A percentile compares a stretch with the other conserved stretches of the same genome.
These are phyloP conservation scores for Carposina sasakii DNA, from an alignment of 1,140 invertebrate genomes.

Conservation along the genomic window DNA sequence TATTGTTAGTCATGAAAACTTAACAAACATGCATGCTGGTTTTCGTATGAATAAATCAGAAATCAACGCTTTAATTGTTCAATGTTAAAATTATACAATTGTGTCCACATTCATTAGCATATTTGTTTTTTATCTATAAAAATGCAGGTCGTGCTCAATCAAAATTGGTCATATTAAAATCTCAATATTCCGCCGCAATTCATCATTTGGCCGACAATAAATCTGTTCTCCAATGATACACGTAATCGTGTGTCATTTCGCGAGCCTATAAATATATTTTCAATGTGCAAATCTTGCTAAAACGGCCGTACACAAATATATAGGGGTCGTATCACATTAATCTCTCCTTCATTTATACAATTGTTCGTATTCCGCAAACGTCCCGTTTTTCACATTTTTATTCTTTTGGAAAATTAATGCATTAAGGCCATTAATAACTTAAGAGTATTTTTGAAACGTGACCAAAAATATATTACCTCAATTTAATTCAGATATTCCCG, in stretches of 20 bases:
- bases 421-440: neutral
- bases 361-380: constrained; percentile 23
- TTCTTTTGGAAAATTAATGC: neutral
- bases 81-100: too few species aligned
- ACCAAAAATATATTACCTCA: too few species aligned
- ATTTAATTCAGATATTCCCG: neutral
- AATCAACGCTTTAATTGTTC: too few species aligned
- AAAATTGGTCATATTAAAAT: too few species aligned
- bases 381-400: constrained; percentile 13
- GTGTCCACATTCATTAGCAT: too few species aligned
- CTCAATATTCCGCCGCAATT: constrained; percentile 21
- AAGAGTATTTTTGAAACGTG: neutral
- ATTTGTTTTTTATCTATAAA: too few species aligned
- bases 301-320: constrained; percentile 45
- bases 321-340: constrained; percentile 43
- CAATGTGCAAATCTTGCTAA: constrained; percentile 47
- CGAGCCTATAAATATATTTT: constrained; percentile 48
- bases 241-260: constrained; percentile 35
- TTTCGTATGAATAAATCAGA: too few species aligned
- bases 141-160: too few species aligned
- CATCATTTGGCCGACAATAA: constrained; percentile 24
- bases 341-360: constrained; percentile 38
- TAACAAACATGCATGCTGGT: too few species aligned
- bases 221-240: constrained; percentile 32
- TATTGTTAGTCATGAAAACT: too few species aligned